Base-by-base conservation (phyloP, 1,140 invertebrate species). In the Diorhabda sublineata region DNA sequence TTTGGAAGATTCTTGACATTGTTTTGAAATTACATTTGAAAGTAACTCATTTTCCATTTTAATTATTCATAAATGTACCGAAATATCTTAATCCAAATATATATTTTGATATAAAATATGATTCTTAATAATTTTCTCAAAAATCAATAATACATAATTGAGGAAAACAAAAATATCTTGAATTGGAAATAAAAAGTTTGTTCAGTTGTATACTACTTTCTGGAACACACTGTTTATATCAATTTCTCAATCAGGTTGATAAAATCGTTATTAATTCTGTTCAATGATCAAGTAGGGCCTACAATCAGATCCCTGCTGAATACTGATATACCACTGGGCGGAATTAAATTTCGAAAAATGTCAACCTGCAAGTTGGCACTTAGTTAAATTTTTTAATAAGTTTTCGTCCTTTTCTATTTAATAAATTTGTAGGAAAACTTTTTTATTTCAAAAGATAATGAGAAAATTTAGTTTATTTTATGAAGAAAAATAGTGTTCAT, bases 341-440 rank as follows among this genome's bases (percentile, higher is more conserved):
- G 47, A 52, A n/a, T 52, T 52, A 52, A 52, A 52, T 6, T n/a
- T 52, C 47, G 47, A 52, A 52, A 8, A n/a, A 52, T 52, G n/a
- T 52, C 47, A 52, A 52, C 44, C 42, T 65, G 52, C 43, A 65
- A 42, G 56, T 65, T 67, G 65, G 65, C 65, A 67, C 65, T 67
- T 67, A 67, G 65, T 67, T 42, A 60, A 60, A 59, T 44, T 67
- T 67, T 26, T 26, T 26, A 26, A 26, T 26, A 26, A 26, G 26
- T 26, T 26, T 26, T 26, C 26, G 26, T 26, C 26, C 26, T 26
- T 26, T 4, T 62, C 11, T 62, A 62, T 42, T 42, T n/a, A 42
- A 43, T 9, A n/a, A 9, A 62, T 62, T n/a, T 42, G 57, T 58
- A 58, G n/a, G 26, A 58, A 58, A 9, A 58, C n/a, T 58, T 58